These are phyloP conservation scores for Delia radicum DNA, from an alignment of 1,140 invertebrate genomes.

Conservation along the genomic window DNA sequence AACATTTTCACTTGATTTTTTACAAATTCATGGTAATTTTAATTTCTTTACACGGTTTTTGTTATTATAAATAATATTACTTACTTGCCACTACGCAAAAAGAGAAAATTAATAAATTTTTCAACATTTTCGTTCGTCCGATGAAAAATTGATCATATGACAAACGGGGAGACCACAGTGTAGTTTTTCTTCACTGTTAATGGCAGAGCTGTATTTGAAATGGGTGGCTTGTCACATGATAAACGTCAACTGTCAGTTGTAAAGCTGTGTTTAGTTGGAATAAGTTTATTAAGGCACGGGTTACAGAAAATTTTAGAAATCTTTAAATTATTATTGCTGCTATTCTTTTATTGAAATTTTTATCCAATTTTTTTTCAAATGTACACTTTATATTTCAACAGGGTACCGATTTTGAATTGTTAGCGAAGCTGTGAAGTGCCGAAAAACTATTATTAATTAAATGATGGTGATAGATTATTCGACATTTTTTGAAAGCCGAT, in stretches of 20 bases:
- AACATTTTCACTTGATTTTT: neutral
- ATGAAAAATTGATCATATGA: constrained; percentile 54
- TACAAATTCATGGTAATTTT: neutral
- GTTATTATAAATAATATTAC: constrained; percentile 32
- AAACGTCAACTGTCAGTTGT: neutral
- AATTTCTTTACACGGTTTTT: neutral
- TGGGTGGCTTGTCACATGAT: neutral
- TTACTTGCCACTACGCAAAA: constrained; percentile 52
- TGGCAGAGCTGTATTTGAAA: constrained; percentile 7
- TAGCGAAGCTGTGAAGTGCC: too few species aligned
- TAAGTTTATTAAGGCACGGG: too few species aligned
- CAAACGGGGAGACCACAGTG: constrained; percentile 35
- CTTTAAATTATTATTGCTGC: too few species aligned
- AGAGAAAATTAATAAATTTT: constrained; percentile 44
- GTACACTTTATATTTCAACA: too few species aligned
- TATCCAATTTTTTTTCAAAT: too few species aligned
- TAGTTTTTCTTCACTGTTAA: constrained; percentile 9
- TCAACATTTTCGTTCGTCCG: constrained; percentile 47
- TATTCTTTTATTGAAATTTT: too few species aligned
- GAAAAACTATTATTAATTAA: too few species aligned
- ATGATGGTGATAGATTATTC: too few species aligned
- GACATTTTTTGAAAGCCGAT: too few species aligned
- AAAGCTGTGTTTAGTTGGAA: neutral
- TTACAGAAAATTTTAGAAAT: too few species aligned
- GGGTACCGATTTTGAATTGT: too few species aligned